Percentiles rank a stretch among this genome's conserved stretches.
Conservation (phyloP, 1,140 invertebrate genomes). For the Rhopalosiphum maidis region DNA sequence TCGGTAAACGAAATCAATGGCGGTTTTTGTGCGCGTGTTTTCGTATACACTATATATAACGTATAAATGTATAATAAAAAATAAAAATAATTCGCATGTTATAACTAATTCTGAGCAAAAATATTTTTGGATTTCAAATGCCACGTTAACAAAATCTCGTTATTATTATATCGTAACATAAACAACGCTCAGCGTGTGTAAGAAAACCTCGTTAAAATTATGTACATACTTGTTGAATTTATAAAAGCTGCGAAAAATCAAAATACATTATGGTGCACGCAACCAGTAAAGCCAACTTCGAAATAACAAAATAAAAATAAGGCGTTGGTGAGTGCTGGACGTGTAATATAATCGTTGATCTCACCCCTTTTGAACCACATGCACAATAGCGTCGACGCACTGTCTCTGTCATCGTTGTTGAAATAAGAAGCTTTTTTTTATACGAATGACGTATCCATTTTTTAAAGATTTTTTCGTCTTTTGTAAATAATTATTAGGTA, state of each 20-base stretch:
- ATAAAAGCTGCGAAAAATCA: background rate
- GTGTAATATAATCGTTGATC: background rate
- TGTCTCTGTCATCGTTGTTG: too few relatives aligned
- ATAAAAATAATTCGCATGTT: background rate
- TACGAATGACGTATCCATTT: background rate
- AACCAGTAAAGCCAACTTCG: background rate
- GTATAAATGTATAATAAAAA: background rate
- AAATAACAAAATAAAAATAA: background rate
- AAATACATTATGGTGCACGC: background rate
- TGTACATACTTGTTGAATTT: background rate
- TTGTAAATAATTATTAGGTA: background rate
- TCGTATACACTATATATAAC: background rate
- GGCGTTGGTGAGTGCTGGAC: background rate
- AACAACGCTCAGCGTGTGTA: background rate
- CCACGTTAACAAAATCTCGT: background rate
- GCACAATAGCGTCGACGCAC: too few relatives aligned
- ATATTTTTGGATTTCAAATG: background rate
- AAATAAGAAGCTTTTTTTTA: background rate
- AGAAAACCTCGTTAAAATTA: background rate
- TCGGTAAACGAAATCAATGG: constrained; percentile 6
- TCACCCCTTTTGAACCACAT: background rate
- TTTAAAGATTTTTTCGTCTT: background rate
- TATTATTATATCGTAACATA: background rate
- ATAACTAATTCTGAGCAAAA: background rate
- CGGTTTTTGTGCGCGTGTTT: background rate